Evolutionary conservation across 2,113 vertebrate species (phyloP).

Genomic region (Paedocypris sp.): DNA sequence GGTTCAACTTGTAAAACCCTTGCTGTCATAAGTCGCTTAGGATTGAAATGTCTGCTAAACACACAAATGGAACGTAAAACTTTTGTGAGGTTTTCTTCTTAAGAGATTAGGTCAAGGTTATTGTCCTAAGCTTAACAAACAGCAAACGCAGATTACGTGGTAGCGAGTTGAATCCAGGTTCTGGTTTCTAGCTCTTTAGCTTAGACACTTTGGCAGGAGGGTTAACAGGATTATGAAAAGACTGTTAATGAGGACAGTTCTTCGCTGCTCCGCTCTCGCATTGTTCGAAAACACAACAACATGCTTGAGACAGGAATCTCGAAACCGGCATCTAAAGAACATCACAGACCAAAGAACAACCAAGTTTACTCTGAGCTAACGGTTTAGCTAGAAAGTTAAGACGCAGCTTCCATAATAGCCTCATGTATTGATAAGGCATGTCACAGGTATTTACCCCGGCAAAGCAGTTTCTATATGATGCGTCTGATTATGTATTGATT

Average conservation of each 20-base stretch:
- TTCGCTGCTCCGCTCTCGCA: constrained; percentile 22
- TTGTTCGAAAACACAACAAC: constrained; percentile 10
- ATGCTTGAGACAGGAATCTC: background rate
- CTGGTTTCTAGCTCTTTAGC: constrained; percentile 3
- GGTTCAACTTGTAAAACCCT: no score
- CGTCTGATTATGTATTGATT: constrained; percentile 31
- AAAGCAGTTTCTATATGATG: constrained; percentile 16
- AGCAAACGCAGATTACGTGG: constrained; percentile 3
- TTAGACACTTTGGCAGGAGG: constrained; percentile 8
- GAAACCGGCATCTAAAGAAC: background rate
- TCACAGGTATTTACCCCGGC: background rate
- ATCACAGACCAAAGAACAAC: background rate
- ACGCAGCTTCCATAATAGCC: background rate
- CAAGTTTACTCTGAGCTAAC: background rate
- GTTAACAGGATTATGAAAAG: constrained; percentile 19
- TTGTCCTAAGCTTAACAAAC: background rate
- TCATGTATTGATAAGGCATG: constrained; percentile 2
- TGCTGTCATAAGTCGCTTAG: no score
- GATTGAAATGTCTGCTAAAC: no score
- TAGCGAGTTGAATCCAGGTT: background rate
- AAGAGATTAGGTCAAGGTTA: background rate
- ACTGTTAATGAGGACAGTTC: constrained; percentile 18
- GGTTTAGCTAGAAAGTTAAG: background rate
- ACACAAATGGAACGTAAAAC: background rate
- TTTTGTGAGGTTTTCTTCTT: background rate